Evolutionary conservation across 2,888 invertebrate species (phyloP).

Genomic region (Macaria liturata): DNA sequence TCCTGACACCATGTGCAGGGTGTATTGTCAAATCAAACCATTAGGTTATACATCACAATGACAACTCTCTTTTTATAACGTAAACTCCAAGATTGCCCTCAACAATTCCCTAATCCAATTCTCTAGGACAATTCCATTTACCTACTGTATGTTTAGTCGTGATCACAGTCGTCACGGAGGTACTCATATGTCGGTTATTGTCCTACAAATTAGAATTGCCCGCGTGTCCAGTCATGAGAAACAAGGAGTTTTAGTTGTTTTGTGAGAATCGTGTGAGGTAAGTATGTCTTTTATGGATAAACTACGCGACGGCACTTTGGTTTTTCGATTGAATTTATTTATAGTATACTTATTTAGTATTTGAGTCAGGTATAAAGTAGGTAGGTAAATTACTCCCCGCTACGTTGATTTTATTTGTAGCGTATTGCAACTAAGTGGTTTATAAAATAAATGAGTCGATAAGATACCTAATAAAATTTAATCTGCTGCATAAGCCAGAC

Average conservation of each 20-base stretch:
- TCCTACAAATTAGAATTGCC: slow-evolving; percentile 49
- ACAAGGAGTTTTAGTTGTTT: slow-evolving; percentile 53
- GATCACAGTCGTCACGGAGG: slow-evolving; percentile 20
- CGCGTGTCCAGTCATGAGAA: slow-evolving; percentile 59
- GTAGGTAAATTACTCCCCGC: neutral
- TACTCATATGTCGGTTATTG: slow-evolving; percentile 15
- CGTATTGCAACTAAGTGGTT: too few species aligned
- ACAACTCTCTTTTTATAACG: too few species aligned
- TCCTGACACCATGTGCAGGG: too few species aligned
- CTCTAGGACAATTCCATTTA: slow-evolving; percentile 23
- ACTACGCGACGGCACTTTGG: slow-evolving; percentile 12
- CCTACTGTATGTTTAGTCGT: slow-evolving; percentile 25
- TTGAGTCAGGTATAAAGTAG: slow-evolving; percentile 31
- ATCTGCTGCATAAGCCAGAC: too few species aligned
- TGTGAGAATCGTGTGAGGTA: slow-evolving; percentile 56
- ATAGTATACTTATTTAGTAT: slow-evolving; percentile 31
- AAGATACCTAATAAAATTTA: too few species aligned
- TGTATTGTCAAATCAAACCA: too few species aligned
- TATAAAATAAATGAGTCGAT: too few species aligned
- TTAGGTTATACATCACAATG: too few species aligned
- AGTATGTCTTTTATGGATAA: slow-evolving; percentile 28
- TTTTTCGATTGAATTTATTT: slow-evolving; percentile 33
- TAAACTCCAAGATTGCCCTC: too few species aligned
- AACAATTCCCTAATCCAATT: slow-evolving; percentile 17
- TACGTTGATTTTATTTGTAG: too few species aligned